Percentiles rank a stretch among this genome's conserved stretches.
phyloP scores from a whole-genome alignment of 2,113 vertebrate species.

The Coptodon bakossiorum region DNA sequence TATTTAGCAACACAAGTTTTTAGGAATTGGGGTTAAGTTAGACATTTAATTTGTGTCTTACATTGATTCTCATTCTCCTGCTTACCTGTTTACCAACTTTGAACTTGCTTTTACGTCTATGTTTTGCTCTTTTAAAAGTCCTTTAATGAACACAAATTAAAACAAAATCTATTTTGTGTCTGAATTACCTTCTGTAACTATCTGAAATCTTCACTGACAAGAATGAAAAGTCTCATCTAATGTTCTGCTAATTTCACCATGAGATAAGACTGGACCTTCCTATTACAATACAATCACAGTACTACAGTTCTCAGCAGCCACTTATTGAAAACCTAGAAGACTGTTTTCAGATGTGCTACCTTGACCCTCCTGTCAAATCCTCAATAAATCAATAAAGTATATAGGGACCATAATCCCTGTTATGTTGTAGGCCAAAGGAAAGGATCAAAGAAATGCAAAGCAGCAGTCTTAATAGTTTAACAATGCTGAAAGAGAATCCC shows the following conservation, averaged over 20 bases:
- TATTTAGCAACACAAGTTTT: neutral
- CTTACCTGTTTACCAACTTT: neutral
- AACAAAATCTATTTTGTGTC: neutral
- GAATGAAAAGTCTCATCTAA: neutral
- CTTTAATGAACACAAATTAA: neutral
- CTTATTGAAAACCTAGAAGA: neutral
- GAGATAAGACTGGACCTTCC: neutral
- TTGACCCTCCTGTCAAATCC: neutral
- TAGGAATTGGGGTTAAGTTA: neutral
- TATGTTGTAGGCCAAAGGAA: neutral
- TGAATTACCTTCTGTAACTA: neutral
- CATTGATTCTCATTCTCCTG: neutral
- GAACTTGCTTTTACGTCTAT: neutral
- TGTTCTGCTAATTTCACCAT: neutral
- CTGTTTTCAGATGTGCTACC: neutral
- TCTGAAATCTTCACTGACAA: neutral
- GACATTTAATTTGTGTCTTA: neutral
- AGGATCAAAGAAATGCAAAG: slow-evolving; percentile 14
- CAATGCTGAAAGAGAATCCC: slow-evolving; percentile 2
- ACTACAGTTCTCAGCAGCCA: neutral
- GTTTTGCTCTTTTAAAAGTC: neutral
- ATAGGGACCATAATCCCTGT: neutral
- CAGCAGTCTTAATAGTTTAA: neutral
- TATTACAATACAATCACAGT: neutral
- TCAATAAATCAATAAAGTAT: slow-evolving; percentile 1